Evolutionary conservation across 2,113 vertebrate species (phyloP).

Genomic region (Zosterops hypoxanthus): DNA sequence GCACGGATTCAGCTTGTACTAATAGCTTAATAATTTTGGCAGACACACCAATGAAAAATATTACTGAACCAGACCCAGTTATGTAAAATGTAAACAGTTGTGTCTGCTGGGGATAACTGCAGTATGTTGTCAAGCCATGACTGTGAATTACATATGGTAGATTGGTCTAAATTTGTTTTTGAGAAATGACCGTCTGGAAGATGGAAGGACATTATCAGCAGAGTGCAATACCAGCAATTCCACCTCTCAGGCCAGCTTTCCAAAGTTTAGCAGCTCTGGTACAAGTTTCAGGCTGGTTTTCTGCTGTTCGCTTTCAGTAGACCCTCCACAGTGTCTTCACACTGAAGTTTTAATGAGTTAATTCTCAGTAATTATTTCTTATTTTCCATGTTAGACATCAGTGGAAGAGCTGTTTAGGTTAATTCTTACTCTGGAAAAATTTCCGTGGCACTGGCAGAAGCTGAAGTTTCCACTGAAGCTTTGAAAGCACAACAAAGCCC

Average conservation of each 20-base stretch:
- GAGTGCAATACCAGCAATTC: not conserved
- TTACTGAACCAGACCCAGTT: constrained; percentile 51
- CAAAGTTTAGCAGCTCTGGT: constrained; percentile 14
- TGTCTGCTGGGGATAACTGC: constrained; percentile 38
- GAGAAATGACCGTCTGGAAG: not conserved
- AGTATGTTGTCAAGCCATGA: constrained; percentile 15
- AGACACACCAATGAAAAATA: constrained; percentile 46
- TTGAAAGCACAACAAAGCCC: not conserved
- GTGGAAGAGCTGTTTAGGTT: not conserved
- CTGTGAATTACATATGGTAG: constrained; percentile 34
- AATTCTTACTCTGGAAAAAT: constrained; percentile 10
- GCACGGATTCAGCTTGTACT: not conserved
- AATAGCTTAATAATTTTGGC: constrained; percentile 46
- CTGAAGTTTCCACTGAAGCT: not conserved
- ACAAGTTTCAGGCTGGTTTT: not conserved
- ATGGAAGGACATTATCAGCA: not conserved
- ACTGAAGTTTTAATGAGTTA: not conserved
- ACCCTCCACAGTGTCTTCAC: not conserved
- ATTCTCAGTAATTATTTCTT: not conserved
- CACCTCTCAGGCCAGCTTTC: not conserved
- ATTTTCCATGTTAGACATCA: not conserved
- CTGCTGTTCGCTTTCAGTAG: not conserved
- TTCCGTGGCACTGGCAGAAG: not conserved
- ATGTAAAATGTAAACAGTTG: constrained; percentile 49
- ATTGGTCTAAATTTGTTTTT: constrained; percentile 44